These are phyloP conservation scores for Eulithis prunata DNA, from an alignment of 2,888 invertebrate genomes.

Conservation along the genomic window DNA sequence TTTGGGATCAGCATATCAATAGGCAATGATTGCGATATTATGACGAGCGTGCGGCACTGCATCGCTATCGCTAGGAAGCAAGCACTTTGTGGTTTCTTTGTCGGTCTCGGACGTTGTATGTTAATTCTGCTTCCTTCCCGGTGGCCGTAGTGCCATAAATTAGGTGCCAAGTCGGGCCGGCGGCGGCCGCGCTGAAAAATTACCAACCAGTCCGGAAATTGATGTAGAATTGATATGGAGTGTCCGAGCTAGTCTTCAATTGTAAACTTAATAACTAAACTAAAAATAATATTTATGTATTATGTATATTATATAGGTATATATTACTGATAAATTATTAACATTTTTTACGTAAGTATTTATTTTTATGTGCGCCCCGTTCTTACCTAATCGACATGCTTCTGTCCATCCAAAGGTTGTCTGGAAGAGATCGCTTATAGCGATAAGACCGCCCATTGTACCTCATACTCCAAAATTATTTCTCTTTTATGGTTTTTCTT, in stretches of 20 bases:
- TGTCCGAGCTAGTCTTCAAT: not conserved
- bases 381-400: too few species aligned
- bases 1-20: conserved; percentile 24
- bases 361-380: too few species aligned
- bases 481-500: too few species aligned
- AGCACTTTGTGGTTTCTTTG: conserved; percentile 65
- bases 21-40: conserved; percentile 38
- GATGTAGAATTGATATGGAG: conserved; percentile 52
- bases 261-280: not conserved
- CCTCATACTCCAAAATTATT: too few species aligned
- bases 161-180: conserved; percentile 70
- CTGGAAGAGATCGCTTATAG: too few species aligned
- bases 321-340: too few species aligned
- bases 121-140: conserved; percentile 79
- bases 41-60: conserved; percentile 56
- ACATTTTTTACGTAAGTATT: too few species aligned
- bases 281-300: too few species aligned
- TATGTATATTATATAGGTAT: too few species aligned
- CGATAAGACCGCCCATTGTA: too few species aligned
- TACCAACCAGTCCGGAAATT: conserved; percentile 67
- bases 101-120: conserved; percentile 74
- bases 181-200: conserved; percentile 73
- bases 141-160: conserved; percentile 72
- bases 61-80: conserved; percentile 59
- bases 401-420: too few species aligned